Evolutionary conservation across 2,113 vertebrate species (phyloP).

Genomic region (Anolis carolinensis): DNA sequence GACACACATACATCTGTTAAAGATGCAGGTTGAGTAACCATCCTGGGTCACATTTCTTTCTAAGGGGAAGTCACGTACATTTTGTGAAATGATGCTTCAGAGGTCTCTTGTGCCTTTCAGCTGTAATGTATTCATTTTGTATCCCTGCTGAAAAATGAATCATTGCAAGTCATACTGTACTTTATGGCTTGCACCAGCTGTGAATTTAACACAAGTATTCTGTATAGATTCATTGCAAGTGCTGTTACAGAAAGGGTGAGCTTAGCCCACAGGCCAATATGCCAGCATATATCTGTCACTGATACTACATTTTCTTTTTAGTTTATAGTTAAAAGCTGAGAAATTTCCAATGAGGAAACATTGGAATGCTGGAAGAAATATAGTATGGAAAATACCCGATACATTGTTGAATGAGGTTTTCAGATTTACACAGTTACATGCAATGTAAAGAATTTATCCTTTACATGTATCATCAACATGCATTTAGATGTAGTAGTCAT

Average conservation of each 20-base stretch:
- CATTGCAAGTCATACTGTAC: neutral
- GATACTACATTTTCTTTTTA: constrained; percentile 3
- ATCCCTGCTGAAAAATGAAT: constrained; percentile 3
- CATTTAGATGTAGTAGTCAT: neutral
- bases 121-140: neutral
- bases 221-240: neutral
- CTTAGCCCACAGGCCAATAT: constrained; percentile 8
- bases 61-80: neutral
- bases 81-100: neutral
- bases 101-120: neutral
- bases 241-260: neutral
- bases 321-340: neutral
- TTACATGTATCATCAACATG: neutral
- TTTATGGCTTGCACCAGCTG: constrained; percentile 8
- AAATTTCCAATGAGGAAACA: neutral
- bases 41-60: neutral
- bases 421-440: neutral
- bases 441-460: too few relatives aligned
- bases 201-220: constrained; percentile 6
- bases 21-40: too few relatives aligned
- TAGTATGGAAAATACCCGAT: neutral
- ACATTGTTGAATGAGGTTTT: neutral
- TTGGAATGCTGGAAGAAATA: neutral
- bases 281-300: constrained; percentile 1
- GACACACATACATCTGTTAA: too few relatives aligned